These are phyloP conservation scores for Pangasius djambal DNA, from an alignment of 2,797 vertebrate genomes.

Conservation along the genomic window DNA sequence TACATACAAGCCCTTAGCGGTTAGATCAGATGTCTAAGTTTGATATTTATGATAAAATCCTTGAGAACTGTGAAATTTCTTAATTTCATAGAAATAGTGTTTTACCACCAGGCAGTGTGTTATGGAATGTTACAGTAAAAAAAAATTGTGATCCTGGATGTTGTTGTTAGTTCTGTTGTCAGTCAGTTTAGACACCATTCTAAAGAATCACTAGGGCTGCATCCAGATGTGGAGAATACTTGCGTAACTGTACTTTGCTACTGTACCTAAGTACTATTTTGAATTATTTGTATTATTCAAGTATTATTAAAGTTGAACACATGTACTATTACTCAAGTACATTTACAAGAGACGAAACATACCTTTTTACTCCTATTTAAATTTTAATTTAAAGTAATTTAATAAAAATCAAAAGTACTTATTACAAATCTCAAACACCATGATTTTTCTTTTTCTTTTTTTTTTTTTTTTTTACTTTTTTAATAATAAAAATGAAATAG, in stretches of 20 bases:
- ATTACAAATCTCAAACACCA: neutral
- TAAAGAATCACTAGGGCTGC: neutral
- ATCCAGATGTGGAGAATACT: neutral
- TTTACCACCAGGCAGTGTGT: neutral
- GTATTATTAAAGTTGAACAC: neutral
- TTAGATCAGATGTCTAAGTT: neutral
- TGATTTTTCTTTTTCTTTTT: neutral
- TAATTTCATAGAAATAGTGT: neutral
- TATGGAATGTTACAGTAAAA: neutral
- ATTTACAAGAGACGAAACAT: neutral
- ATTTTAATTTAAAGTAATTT: neutral
- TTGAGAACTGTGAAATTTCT: neutral
- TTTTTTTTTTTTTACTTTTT: no score
- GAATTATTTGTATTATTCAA: neutral
- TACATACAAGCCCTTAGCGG: neutral
- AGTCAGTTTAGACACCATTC: neutral
- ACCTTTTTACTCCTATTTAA: neutral
- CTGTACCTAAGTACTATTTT: neutral
- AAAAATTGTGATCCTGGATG: neutral
- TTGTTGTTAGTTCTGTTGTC: neutral
- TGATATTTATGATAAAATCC: neutral
- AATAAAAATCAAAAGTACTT: neutral
- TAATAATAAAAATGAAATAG: neutral
- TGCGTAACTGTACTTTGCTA: neutral
- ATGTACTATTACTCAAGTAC: neutral